Percentiles rank a stretch among this genome's conserved stretches.
phyloP scores from a whole-genome alignment of 1,140 invertebrate species.

The Arion vulgaris region DNA sequence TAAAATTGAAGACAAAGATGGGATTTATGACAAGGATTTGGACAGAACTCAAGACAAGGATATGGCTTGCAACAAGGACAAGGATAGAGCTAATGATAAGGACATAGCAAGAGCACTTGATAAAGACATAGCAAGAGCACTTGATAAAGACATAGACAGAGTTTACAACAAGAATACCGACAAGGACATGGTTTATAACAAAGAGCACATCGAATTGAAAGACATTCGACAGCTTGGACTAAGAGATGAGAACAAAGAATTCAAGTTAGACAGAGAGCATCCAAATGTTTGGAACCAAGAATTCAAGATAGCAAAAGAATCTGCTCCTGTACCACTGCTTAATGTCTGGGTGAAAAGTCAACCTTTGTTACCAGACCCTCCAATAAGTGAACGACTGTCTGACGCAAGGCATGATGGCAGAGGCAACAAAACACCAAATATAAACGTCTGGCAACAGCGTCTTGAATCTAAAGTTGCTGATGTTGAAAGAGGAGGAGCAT shows the following conservation, averaged over 20 bases:
- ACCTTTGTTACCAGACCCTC: not conserved
- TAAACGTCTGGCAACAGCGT: not conserved
- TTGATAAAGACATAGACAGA: too few relatives aligned
- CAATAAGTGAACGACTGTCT: not conserved
- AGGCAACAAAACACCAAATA: not conserved
- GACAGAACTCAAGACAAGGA: too few relatives aligned
- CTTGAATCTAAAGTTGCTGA: conserved; percentile 8
- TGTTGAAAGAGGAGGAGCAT: conserved; percentile 29
- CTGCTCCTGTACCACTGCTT: not conserved
- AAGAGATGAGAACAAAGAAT: not conserved
- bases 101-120: not conserved
- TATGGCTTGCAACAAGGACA: not conserved
- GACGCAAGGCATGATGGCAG: not conserved
- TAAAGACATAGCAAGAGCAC: not conserved
- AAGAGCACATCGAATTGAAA: too few relatives aligned
- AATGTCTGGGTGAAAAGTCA: conserved; percentile 6
- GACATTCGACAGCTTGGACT: not conserved
- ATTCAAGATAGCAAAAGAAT: not conserved
- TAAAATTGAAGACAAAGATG: too few relatives aligned
- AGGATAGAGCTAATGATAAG: not conserved
- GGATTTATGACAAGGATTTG: too few relatives aligned
- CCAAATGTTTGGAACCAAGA: not conserved
- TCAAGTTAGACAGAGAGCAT: not conserved
- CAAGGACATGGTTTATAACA: too few relatives aligned
- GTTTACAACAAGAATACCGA: too few relatives aligned